Conservation (phyloP, 1,140 invertebrate genomes). For the Lepidurus packardi region DNA sequence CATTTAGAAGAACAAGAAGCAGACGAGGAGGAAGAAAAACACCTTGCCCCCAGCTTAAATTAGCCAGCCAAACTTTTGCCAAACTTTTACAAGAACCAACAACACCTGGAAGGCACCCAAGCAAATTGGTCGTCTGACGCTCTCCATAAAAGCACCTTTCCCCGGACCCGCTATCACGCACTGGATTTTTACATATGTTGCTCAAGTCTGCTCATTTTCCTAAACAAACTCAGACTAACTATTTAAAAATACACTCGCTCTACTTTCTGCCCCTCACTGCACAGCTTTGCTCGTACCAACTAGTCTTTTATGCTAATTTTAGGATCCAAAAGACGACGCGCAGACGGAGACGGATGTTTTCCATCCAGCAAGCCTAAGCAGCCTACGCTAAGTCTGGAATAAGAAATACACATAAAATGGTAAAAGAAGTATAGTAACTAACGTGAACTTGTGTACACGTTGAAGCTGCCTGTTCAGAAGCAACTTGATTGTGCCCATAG, state of each 20-base stretch:
- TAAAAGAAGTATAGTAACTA: not conserved
- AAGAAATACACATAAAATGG: not conserved
- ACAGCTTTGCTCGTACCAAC: not conserved
- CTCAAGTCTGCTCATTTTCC: not conserved
- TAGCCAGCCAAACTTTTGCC: constrained; percentile 4
- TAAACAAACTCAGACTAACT: too few species aligned
- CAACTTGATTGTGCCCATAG: not conserved
- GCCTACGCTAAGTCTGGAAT: not conserved
- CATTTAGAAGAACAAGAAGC: not conserved
- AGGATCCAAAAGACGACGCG: constrained; percentile 13
- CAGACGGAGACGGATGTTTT: not conserved
- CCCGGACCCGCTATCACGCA: not conserved
- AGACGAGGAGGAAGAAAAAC: not conserved
- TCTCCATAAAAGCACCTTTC: not conserved
- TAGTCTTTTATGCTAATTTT: not conserved
- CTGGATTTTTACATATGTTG: not conserved
- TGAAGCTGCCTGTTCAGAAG: not conserved
- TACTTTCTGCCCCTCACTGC: too few species aligned
- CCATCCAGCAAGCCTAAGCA: not conserved
- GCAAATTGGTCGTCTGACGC: constrained; percentile 10
- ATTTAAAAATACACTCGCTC: too few species aligned
- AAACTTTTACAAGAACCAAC: constrained; percentile 19
- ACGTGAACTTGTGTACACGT: not conserved
- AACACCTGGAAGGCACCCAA: constrained; percentile 10
- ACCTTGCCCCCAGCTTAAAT: not conserved